Percentiles rank a stretch among this genome's conserved stretches.
phyloP scores from a whole-genome alignment of 2,113 vertebrate genomes.

The Paralichthys olivaceus region DNA sequence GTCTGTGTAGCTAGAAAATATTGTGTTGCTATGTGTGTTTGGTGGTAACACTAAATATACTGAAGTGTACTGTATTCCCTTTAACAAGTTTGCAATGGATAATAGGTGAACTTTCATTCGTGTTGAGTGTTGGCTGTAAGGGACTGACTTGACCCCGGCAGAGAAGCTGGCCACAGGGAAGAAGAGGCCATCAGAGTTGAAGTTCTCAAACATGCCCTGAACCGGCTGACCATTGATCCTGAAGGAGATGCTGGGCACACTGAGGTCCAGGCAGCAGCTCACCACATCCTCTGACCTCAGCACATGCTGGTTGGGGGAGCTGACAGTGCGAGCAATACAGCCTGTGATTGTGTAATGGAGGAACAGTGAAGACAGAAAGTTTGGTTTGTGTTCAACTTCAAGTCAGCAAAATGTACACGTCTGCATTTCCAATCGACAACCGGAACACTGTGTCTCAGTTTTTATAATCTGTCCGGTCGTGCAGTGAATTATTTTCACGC shows the following conservation, averaged over 20 bases:
- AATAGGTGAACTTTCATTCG: too few species aligned
- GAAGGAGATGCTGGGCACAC: constrained; percentile 95
- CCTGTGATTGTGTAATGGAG: constrained; percentile 73
- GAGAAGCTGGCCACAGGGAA: constrained; percentile 96
- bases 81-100: too few species aligned
- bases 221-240: constrained; percentile 97
- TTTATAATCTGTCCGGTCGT: too few species aligned
- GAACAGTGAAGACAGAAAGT: neutral
- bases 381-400: too few species aligned
- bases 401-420: neutral
- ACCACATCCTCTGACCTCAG: constrained; percentile 92
- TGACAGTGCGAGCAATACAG: constrained; percentile 91
- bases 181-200: constrained; percentile 95
- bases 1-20: too few species aligned
- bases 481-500: too few species aligned
- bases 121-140: neutral
- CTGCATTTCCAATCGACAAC: too few species aligned
- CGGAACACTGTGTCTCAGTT: neutral
- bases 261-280: constrained; percentile 96
- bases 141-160: constrained; percentile 93
- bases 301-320: constrained; percentile 93
- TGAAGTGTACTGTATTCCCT: too few species aligned
- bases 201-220: constrained; percentile 99
- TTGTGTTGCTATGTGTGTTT: too few species aligned
- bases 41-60: too few species aligned